These are phyloP conservation scores for Lophura swinhoii DNA, from an alignment of 2,797 vertebrate genomes.

Conservation along the genomic window DNA sequence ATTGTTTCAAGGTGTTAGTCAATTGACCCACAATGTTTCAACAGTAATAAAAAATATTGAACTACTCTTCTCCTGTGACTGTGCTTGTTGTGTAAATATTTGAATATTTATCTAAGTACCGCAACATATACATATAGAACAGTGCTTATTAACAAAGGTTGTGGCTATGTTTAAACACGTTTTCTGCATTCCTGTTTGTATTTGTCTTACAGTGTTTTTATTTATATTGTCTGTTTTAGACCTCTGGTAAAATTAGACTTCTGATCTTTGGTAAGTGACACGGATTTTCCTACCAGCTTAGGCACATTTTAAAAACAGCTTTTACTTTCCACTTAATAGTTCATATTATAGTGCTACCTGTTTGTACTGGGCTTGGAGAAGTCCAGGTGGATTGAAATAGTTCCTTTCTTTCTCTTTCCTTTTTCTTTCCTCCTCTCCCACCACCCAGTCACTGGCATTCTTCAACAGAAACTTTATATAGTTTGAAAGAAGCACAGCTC, in stretches of 20 bases:
- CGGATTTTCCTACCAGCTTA: neutral
- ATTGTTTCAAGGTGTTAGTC: neutral
- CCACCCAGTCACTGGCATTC: neutral
- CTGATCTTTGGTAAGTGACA: neutral
- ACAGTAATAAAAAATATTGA: neutral
- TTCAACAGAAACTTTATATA: conserved; percentile 18
- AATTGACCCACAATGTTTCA: neutral
- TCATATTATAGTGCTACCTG: neutral
- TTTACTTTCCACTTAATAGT: neutral
- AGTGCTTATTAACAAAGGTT: neutral
- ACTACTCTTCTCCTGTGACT: fast-evolving
- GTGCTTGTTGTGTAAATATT: neutral
- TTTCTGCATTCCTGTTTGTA: neutral
- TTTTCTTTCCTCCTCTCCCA: neutral
- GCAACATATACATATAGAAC: neutral
- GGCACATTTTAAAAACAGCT: neutral
- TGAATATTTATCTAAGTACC: neutral
- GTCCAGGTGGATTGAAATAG: neutral
- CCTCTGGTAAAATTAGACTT: neutral
- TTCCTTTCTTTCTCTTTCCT: neutral
- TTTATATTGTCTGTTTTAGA: neutral
- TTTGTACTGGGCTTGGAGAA: neutral
- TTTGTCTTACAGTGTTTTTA: neutral
- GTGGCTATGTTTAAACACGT: neutral
- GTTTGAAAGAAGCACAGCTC: neutral